Conservation (phyloP, 35 echinoderm and acorn worm genomes). For the Apostichopus japonicus region DNA sequence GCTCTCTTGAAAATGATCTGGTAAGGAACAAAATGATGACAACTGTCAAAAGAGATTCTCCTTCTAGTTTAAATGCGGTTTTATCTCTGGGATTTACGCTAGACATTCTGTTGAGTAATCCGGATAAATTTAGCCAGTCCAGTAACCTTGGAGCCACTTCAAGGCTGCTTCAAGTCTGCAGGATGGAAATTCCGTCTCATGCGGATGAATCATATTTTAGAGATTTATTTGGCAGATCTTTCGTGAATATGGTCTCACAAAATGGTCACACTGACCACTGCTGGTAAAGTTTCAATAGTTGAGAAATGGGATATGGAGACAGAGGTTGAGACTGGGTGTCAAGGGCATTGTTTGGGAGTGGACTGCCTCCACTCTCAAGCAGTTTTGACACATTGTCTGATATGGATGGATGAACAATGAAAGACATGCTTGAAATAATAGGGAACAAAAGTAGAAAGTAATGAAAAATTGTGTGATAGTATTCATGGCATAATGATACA, state of each 20-base stretch:
- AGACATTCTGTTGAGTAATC: constrained; percentile 28
- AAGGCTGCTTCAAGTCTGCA: constrained; percentile 10
- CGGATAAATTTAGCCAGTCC: constrained; percentile 15
- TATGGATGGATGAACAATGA: not conserved
- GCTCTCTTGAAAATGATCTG: constrained; percentile 26
- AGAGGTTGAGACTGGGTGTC: constrained; percentile 21
- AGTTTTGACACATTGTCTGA: not conserved
- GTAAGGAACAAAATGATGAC: constrained; percentile 27
- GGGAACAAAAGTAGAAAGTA: no score
- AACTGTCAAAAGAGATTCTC: constrained; percentile 30
- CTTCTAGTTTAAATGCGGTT: not conserved
- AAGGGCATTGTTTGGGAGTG: constrained; percentile 29
- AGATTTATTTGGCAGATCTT: constrained; percentile 18
- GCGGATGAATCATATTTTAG: constrained; percentile 40
- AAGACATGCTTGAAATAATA: no score
- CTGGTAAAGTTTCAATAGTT: not conserved
- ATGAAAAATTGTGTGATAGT: no score
- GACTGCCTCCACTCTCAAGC: constrained; percentile 14
- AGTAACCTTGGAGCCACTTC: constrained; percentile 43
- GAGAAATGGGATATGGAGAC: not conserved
- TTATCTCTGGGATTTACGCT: not conserved
- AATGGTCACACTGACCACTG: not conserved
- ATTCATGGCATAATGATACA: no score
- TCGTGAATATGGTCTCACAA: not conserved
- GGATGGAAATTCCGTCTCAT: constrained; percentile 3